A percentile compares a stretch with the other conserved stretches of the same genome.
phyloP scores from a whole-genome alignment of 2,888 invertebrate species.

The Atrina japonica region DNA sequence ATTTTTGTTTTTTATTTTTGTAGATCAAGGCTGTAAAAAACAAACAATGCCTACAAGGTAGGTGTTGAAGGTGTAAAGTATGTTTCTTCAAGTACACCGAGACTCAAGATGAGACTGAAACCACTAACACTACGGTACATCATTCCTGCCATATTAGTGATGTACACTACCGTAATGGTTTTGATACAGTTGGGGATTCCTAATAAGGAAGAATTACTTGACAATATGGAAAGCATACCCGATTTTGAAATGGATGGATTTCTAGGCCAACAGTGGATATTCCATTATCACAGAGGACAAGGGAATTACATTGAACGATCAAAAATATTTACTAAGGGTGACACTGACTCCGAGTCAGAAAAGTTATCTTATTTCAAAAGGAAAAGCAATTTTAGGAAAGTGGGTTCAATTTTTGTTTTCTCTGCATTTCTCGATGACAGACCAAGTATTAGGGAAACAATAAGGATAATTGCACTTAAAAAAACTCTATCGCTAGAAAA shows the following conservation, averaged over 20 bases:
- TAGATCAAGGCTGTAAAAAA: too few species aligned
- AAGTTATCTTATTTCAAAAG: background rate
- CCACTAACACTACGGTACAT: constrained; percentile 7
- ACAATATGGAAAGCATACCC: background rate
- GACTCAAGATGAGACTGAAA: constrained; percentile 6
- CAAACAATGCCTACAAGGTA: too few species aligned
- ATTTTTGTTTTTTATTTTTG: too few species aligned
- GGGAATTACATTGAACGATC: constrained; percentile 3
- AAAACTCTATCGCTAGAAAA: constrained; percentile 47
- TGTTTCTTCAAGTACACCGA: too few species aligned
- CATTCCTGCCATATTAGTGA: constrained; percentile 17
- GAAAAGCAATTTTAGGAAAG: constrained; percentile 36
- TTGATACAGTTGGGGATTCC: constrained; percentile 27
- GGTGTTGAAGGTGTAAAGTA: too few species aligned
- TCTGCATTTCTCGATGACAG: constrained; percentile 69
- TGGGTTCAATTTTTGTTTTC: constrained; percentile 62
- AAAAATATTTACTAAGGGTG: background rate
- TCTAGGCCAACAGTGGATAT: constrained; percentile 16
- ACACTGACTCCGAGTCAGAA: background rate
- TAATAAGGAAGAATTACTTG: background rate
- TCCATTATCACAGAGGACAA: constrained; percentile 6
- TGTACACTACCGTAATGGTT: constrained; percentile 26
- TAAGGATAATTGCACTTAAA: constrained; percentile 61
- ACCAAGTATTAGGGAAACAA: constrained; percentile 33
- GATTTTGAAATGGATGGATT: constrained; percentile 20